Evolutionary conservation across 1,140 invertebrate species (phyloP).

Genomic region (Coelopa frigida): DNA sequence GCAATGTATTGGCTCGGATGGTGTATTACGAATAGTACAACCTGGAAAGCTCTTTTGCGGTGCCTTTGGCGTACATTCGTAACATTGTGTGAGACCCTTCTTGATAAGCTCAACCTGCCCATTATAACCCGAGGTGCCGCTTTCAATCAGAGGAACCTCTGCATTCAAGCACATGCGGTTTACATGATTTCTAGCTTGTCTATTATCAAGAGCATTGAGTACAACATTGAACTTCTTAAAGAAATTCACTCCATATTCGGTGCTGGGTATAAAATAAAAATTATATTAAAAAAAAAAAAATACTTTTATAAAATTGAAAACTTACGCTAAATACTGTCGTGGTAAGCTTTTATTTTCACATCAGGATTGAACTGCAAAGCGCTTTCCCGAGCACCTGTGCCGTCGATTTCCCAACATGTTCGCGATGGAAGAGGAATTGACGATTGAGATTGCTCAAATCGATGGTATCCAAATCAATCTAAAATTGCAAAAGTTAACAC

Average conservation of each 20-base stretch:
- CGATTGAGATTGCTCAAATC: constrained; percentile 99
- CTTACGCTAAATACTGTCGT: constrained; percentile 87
- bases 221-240: constrained; percentile 90
- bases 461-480: constrained; percentile 99
- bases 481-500: not conserved
- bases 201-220: constrained; percentile 96
- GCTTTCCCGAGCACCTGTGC: constrained; percentile 76
- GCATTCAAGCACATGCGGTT: constrained; percentile 98
- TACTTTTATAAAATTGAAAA: not conserved
- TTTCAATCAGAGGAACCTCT: constrained; percentile 89
- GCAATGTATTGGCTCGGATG: constrained; percentile 98
- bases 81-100: constrained; percentile 89
- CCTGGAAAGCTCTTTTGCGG: constrained; percentile 91
- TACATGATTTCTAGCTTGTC: constrained; percentile 93
- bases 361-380: constrained; percentile 84
- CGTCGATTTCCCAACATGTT: constrained; percentile 97
- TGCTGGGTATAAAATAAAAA: constrained; percentile 55
- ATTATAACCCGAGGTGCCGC: constrained; percentile 92
- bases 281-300: not conserved
- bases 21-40: constrained; percentile 98
- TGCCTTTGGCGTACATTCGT: constrained; percentile 91
- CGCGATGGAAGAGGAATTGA: constrained; percentile 95
- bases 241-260: constrained; percentile 84
- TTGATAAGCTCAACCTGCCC: constrained; percentile 83
- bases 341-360: constrained; percentile 80